A percentile compares a stretch with the other conserved stretches of the same genome.
phyloP scores from a whole-genome alignment of 37 sponge, comb jelly and placozoan species.

The Theonella swinhoei region DNA sequence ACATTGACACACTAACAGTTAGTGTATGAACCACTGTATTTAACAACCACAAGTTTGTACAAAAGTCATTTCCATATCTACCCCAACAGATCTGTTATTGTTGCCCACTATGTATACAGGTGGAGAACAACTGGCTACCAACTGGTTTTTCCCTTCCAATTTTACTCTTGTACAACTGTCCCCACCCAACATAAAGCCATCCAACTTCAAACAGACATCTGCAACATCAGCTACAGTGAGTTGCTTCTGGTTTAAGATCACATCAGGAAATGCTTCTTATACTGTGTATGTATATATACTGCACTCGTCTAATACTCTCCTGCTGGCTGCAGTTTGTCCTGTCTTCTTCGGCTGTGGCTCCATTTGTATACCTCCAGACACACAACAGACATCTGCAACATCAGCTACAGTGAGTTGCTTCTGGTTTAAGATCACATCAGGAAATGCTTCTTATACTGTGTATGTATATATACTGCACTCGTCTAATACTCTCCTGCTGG shows the following conservation, averaged over 20 bases:
- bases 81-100: too few species aligned
- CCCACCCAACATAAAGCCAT: conserved; percentile 27
- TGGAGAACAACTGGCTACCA: conserved; percentile 30
- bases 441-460: too few species aligned
- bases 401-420: conserved; percentile 32
- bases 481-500: too few species aligned
- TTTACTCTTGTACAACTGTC: conserved; percentile 58
- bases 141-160: conserved; percentile 57
- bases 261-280: neutral
- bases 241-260: neutral
- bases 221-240: conserved; percentile 13
- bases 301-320: neutral
- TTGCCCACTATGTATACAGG: too few species aligned
- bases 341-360: conserved; percentile 56
- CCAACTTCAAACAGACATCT: conserved; percentile 6
- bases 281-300: too few species aligned
- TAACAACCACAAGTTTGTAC: too few species aligned
- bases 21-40: too few species aligned
- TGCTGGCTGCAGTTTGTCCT: conserved; percentile 50
- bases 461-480: too few species aligned
- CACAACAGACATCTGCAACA: neutral
- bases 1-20: neutral
- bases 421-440: too few species aligned
- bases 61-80: too few species aligned
- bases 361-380: conserved; percentile 69